A percentile compares a stretch with the other conserved stretches of the same genome.
phyloP scores from a whole-genome alignment of 64 coral and sea anemone species.

The Platygyra sinensis region DNA sequence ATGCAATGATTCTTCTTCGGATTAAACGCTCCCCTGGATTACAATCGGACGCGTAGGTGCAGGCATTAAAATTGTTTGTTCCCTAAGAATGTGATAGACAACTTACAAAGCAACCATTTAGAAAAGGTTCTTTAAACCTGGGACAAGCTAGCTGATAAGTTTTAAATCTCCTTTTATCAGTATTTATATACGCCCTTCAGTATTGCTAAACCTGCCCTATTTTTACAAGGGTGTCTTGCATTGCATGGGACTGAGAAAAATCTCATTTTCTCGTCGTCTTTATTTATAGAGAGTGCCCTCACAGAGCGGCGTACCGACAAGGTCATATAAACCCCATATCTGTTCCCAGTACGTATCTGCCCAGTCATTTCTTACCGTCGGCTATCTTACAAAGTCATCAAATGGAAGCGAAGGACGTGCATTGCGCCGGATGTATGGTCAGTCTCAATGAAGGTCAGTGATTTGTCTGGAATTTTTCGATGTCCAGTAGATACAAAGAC shows the following conservation, averaged over 20 bases:
- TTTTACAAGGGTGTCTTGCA: no score
- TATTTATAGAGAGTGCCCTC: constrained; percentile 19
- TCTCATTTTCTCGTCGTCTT: neutral
- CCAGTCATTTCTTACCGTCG: constrained; percentile 16
- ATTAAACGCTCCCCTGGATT: no score
- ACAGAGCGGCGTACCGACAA: constrained; percentile 9
- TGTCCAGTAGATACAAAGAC: no score
- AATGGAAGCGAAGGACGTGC: constrained; percentile 1
- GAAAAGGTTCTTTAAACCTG: neutral
- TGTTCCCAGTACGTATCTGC: neutral
- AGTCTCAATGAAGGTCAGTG: constrained; percentile 39
- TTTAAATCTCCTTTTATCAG: neutral
- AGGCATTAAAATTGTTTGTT: no score
- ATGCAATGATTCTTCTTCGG: no score
- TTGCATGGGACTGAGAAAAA: no score
- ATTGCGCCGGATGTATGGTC: constrained; percentile 18
- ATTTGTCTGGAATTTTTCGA: neutral
- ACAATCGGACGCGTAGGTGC: no score
- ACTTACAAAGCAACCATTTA: neutral
- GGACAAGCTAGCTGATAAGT: neutral
- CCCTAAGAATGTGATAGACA: neutral
- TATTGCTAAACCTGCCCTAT: no score
- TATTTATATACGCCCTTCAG: no score
- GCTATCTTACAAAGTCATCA: constrained; percentile 23
- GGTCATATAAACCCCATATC: constrained; percentile 17